These are phyloP conservation scores for Eupleurogrammus muticus DNA, from an alignment of 2,797 vertebrate genomes.

Conservation along the genomic window DNA sequence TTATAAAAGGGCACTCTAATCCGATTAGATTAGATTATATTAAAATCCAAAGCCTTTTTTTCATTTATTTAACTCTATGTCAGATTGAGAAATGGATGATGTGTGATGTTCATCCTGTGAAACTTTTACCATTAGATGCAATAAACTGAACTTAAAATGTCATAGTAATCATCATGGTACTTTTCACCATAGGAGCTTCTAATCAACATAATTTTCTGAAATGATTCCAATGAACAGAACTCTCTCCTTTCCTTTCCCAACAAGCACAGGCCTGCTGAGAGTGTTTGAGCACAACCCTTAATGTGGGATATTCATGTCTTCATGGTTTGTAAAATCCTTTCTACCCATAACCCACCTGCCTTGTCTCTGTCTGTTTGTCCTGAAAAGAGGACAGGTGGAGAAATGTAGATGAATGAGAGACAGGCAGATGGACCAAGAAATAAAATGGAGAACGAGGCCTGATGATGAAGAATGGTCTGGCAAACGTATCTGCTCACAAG, in stretches of 20 bases:
- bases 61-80: too few species aligned
- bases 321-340: slow-evolving; percentile 29
- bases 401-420: slow-evolving; percentile 40
- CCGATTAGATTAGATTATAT: too few species aligned
- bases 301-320: slow-evolving; percentile 7
- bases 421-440: slow-evolving; percentile 50
- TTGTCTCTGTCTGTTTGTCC: slow-evolving; percentile 25
- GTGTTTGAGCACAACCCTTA: slow-evolving; percentile 9
- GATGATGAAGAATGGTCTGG: slow-evolving; percentile 55
- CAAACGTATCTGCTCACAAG: slow-evolving; percentile 65
- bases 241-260: slow-evolving; percentile 1
- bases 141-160: neutral
- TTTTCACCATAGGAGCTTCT: neutral
- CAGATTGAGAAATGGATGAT: too few species aligned
- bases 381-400: slow-evolving; percentile 14
- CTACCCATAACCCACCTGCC: slow-evolving; percentile 9
- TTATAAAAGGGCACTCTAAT: neutral
- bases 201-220: slow-evolving; percentile 1
- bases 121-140: too few species aligned
- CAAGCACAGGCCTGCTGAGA: neutral
- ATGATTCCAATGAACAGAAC: slow-evolving; percentile 5
- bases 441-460: slow-evolving; percentile 63
- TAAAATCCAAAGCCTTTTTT: too few species aligned
- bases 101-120: too few species aligned
- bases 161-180: neutral